These are phyloP conservation scores for Entomobrya multifasciata DNA, from an alignment of 2,888 invertebrate genomes.

Conservation along the genomic window DNA sequence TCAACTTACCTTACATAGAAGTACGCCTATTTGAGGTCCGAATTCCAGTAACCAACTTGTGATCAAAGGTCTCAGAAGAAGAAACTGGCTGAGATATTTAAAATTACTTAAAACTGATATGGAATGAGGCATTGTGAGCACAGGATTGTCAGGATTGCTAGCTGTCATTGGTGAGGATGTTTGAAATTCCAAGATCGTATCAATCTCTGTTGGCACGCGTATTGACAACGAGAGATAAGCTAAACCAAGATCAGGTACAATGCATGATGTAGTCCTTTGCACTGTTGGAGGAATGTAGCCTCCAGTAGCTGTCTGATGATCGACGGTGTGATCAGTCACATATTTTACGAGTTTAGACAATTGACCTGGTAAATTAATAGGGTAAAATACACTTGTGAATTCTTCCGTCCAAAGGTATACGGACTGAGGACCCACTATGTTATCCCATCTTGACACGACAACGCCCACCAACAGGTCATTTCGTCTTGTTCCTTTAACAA, in stretches of 20 bases:
- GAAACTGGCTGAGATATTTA: slow-evolving; percentile 76
- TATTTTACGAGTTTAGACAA: slow-evolving; percentile 77
- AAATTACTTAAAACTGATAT: slow-evolving; percentile 78
- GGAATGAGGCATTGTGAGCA: slow-evolving; percentile 78
- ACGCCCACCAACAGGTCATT: slow-evolving; percentile 74
- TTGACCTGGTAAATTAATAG: slow-evolving; percentile 68
- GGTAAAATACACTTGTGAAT: slow-evolving; percentile 77
- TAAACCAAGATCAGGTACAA: slow-evolving; percentile 77
- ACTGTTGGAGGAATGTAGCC: slow-evolving; percentile 73
- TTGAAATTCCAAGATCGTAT: slow-evolving; percentile 68
- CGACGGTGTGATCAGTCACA: slow-evolving; percentile 79
- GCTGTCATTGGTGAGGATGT: slow-evolving; percentile 53
- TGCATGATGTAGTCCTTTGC: slow-evolving; percentile 77
- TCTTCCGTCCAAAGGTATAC: slow-evolving; percentile 79
- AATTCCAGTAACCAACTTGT: slow-evolving; percentile 78
- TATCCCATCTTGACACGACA: slow-evolving; percentile 79
- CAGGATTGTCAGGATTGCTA: slow-evolving; percentile 71
- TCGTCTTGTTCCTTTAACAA: slow-evolving; percentile 46
- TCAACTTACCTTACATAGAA: slow-evolving; percentile 77
- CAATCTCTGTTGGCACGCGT: slow-evolving; percentile 76
- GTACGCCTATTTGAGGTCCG: slow-evolving; percentile 78
- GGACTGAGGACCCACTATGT: slow-evolving; percentile 79
- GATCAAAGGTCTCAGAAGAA: slow-evolving; percentile 76
- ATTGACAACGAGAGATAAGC: slow-evolving; percentile 78
- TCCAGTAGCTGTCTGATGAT: slow-evolving; percentile 78